phyloP scores from a whole-genome alignment of 2,113 vertebrate species.

The Tapirus terrestris region DNA sequence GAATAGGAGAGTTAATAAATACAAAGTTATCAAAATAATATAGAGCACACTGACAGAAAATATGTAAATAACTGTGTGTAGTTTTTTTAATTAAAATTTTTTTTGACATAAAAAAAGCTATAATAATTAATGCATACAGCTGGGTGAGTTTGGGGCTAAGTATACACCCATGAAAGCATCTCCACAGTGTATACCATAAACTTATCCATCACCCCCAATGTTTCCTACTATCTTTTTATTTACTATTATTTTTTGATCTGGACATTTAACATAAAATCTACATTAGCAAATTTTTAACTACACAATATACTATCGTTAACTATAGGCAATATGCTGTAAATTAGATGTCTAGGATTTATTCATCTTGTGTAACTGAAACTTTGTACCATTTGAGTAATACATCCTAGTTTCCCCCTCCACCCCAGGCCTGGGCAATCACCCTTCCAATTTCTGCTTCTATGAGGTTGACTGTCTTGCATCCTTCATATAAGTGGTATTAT shows the following conservation, averaged over 20 bases:
- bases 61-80: neutral
- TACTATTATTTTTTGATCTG: neutral
- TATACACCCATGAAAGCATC: neutral
- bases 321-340: neutral
- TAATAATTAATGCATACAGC: neutral
- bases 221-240: neutral
- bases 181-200: neutral
- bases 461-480: neutral
- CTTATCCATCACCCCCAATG: neutral
- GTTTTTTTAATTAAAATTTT: neutral
- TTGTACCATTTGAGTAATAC: neutral
- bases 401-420: neutral
- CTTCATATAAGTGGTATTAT: neutral
- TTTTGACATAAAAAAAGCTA: neutral
- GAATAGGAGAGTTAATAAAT: neutral
- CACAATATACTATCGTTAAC: fast-evolving
- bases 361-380: neutral
- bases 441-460: neutral
- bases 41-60: neutral
- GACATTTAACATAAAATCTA: neutral
- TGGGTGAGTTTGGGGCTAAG: neutral
- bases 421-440: neutral
- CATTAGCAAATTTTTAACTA: neutral
- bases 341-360: neutral
- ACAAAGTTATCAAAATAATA: neutral